Percentiles rank a stretch among this genome's conserved stretches.
These are phyloP conservation scores for Tortricodes alternella DNA, from an alignment of 2,888 invertebrate species.

Conservation along the genomic window DNA sequence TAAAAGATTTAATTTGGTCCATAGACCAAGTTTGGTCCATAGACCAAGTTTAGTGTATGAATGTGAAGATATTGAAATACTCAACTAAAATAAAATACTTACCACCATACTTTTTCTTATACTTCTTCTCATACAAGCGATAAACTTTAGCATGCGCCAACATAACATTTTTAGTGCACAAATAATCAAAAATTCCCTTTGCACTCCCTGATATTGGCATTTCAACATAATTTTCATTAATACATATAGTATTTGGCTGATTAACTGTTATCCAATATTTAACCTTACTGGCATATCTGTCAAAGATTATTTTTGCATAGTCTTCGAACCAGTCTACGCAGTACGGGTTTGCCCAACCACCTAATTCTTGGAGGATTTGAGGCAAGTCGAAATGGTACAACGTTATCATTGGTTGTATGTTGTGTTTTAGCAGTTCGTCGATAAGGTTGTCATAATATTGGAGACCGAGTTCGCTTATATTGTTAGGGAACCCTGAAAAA, in stretches of 20 bases:
- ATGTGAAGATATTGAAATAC: not conserved
- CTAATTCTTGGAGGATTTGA: slow-evolving; percentile 59
- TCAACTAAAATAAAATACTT: slow-evolving; percentile 25
- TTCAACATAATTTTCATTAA: slow-evolving; percentile 67
- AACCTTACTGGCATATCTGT: slow-evolving; percentile 71
- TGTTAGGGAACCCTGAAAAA: slow-evolving; percentile 54
- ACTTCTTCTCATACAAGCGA: slow-evolving; percentile 64
- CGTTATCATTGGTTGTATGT: slow-evolving; percentile 62
- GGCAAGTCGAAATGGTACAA: slow-evolving; percentile 66
- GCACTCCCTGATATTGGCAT: slow-evolving; percentile 48
- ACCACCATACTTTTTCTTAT: slow-evolving; percentile 59
- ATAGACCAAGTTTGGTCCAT: too few species aligned
- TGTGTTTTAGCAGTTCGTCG: slow-evolving; percentile 63
- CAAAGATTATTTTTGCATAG: slow-evolving; percentile 70
- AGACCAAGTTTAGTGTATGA: too few species aligned
- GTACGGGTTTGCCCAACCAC: slow-evolving; percentile 61
- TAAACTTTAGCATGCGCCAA: slow-evolving; percentile 83
- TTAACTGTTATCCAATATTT: slow-evolving; percentile 84
- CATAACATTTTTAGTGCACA: slow-evolving; percentile 78
- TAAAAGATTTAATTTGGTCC: too few species aligned
- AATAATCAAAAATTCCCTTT: slow-evolving; percentile 73
- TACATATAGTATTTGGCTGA: slow-evolving; percentile 76
- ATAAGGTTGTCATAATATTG: slow-evolving; percentile 83
- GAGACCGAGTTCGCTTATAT: slow-evolving; percentile 64
- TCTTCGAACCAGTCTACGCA: slow-evolving; percentile 69